Evolutionary conservation across 2,888 invertebrate species (phyloP).

Genomic region (Lissocephala sabroskyi): DNA sequence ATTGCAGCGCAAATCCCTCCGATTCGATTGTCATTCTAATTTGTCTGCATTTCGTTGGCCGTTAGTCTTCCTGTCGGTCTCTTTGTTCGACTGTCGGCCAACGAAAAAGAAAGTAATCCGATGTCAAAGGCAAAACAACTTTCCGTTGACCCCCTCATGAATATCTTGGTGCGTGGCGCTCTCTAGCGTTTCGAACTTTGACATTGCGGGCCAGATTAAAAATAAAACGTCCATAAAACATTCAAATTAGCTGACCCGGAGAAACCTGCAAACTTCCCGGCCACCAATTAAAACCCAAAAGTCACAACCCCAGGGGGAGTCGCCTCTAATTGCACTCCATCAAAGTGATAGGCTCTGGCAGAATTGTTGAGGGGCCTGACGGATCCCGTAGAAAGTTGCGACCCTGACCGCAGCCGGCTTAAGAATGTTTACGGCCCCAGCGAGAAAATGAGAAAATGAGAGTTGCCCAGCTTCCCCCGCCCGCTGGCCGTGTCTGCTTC

Average conservation of each 20-base stretch:
- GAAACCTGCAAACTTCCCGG: neutral
- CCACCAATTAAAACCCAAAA: constrained; percentile 21
- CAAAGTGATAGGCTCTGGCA: too few species aligned
- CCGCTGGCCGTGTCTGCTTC: too few species aligned
- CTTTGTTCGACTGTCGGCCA: neutral
- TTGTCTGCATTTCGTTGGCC: constrained; percentile 22
- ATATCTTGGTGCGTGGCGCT: constrained; percentile 39
- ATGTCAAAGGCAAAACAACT: constrained; percentile 20
- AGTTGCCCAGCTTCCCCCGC: too few species aligned
- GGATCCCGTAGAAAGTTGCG: neutral
- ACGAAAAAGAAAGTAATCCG: constrained; percentile 34
- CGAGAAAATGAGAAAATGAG: too few species aligned
- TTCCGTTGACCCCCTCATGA: constrained; percentile 31
- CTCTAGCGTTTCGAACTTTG: constrained; percentile 35
- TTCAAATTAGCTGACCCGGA: constrained; percentile 31
- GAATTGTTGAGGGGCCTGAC: neutral
- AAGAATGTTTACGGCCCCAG: too few species aligned
- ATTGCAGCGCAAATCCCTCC: constrained; percentile 33
- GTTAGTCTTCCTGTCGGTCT: constrained; percentile 14
- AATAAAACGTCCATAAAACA: constrained; percentile 39
- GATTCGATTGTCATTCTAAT: neutral
- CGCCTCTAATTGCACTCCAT: constrained; percentile 36
- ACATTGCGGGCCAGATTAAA: constrained; percentile 29
- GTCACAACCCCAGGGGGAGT: neutral
- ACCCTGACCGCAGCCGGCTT: neutral